Base-by-base conservation (phyloP, 2,113 vertebrate genomes). In the Sturnira hondurensis region DNA sequence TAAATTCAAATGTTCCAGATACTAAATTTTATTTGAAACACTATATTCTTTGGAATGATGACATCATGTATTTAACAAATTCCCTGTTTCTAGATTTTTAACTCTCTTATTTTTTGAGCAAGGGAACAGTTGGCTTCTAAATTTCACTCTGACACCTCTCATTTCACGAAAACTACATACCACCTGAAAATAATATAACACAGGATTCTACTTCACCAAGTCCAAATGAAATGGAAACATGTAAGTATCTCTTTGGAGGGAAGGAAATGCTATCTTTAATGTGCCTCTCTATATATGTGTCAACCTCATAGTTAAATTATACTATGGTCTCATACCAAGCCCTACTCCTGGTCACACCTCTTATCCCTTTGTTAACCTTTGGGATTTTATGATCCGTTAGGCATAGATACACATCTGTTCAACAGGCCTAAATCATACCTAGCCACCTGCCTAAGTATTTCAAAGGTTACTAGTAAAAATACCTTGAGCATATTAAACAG, bases 281-380 rank as follows among this genome's bases (percentile, higher is more conserved):
- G 91, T 96, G 91, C 54, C 65, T 96, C 58, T 97, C 90, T 96
- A 91, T 67, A 73, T 88, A 97, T 83, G 67, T 56, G 74, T 97
- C 94, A 95, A 96, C 71, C 97, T 97, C 96, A 96, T 97, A 95
- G 54, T 73, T 84, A 36, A 61, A 71, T 97, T 96, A 87, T 93
- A 93, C 95, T 67, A 84, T 17, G 76, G 80, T 80, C 89, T 97
- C 97, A 98, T 0, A 0, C 87, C 0, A 81, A 97, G 86, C 11
- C 45, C 73, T 74, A 43, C 24, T 97, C 86, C 71, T 70, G 68
- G 5, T 41, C 2, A 65, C 94, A 98, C 96, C 95, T 98, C 94
- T 98, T 98, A 97, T 89, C 56, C 97, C 80, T 98, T 98, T 98
- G 98, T 98, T 98, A 98, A 98, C 97, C 98, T 96, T 96, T 92